phyloP scores from a whole-genome alignment of 2,113 vertebrate species.

The Anas platyrhynchos region DNA sequence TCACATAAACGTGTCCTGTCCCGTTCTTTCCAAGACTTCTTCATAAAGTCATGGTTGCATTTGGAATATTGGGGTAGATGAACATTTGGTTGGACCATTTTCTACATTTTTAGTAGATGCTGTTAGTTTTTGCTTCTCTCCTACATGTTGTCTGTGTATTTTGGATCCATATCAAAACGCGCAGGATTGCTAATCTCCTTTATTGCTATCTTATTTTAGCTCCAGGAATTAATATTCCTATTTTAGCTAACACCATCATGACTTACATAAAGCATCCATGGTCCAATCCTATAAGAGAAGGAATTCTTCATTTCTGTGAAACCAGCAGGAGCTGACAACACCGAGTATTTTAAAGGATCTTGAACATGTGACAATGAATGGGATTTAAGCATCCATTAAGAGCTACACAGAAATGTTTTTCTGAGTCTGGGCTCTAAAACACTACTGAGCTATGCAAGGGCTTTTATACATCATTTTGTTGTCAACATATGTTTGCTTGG shows the following conservation, averaged over 20 bases:
- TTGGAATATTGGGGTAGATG: neutral
- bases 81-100: neutral
- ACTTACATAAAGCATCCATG: neutral
- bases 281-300: neutral
- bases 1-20: neutral
- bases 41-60: neutral
- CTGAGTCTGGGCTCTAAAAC: neutral
- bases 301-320: conserved; percentile 12
- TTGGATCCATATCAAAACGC: neutral
- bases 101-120: neutral
- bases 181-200: conserved; percentile 27
- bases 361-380: conserved; percentile 12
- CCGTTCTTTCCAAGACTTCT: neutral
- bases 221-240: conserved; percentile 31
- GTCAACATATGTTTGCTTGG: neutral
- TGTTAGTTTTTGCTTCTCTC: neutral
- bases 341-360: conserved; percentile 17
- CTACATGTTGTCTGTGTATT: neutral
- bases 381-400: conserved; percentile 41
- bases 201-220: conserved; percentile 15
- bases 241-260: conserved; percentile 4
- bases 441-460: neutral
- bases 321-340: conserved; percentile 16
- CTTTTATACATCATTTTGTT: neutral
- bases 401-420: conserved; percentile 5